Base-by-base conservation (phyloP, 2,797 vertebrate genomes). In the Chelidonichthys spinosus region DNA sequence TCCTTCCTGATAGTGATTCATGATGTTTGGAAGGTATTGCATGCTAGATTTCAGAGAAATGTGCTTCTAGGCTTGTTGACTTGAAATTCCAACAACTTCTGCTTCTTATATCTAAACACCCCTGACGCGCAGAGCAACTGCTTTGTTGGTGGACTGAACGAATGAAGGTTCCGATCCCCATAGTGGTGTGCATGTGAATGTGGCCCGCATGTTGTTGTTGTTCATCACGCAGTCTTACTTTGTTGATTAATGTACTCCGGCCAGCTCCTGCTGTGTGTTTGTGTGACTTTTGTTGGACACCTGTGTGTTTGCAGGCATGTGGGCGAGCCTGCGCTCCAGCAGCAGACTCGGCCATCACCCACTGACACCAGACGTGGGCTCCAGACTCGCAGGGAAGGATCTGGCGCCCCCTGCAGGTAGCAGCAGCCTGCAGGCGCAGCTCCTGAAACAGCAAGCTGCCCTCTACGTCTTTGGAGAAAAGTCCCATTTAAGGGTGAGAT, bases 391-490 rank as follows among this genome's bases (percentile, higher is more conserved):
- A 59, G 95, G 97, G 88, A 99, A 97, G 88, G 97, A 99, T 88
- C 85, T 92, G 85, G 90, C 92, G 55, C 96, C 95, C 76, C 84
- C 95, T 35, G 81, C 95, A 84, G 95, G 95, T 65, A 95, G 93
- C 83, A 81, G 92, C 87, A 95, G 94, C 60, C 94, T 99, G 78
- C 98, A 99, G 75, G 95, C 94, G 69, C 96, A 96, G 82, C 96
- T 99, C 63, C 91, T 96, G 72, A 98, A 97, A 81, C 96, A 96
- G 52, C 97, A 98, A 92, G 97, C 97, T 10, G 95, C 97, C 18
- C 94, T 99, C 67, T 99, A 99, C 76, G 94, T 99, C 91, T 98
- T 99, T 63, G 98, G 98, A 72, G 98, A 99, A 92, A 99, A 99
- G 91, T 98, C 98, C n/a, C 98, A 99, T 85, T 93, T 99, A 79